A percentile compares a stretch with the other conserved stretches of the same genome.
These are phyloP conservation scores for Xylophagus ater DNA, from an alignment of 2,888 invertebrate genomes.

Conservation along the genomic window DNA sequence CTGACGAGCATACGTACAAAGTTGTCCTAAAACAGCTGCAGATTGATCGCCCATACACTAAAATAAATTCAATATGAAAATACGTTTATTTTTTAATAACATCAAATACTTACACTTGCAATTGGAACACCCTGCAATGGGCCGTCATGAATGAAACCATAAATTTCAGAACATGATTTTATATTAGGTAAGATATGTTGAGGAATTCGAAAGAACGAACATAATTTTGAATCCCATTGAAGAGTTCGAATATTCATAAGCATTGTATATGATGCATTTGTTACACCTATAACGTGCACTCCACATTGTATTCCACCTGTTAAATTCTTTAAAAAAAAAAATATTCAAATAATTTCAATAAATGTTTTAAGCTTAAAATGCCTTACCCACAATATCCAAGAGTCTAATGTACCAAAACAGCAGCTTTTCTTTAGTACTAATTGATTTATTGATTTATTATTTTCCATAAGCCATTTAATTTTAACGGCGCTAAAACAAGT, in stretches of 20 bases:
- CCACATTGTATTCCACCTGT: conserved; percentile 50
- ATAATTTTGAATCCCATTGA: conserved; percentile 79
- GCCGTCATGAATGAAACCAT: conserved; percentile 66
- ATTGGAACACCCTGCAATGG: conserved; percentile 71
- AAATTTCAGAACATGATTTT: conserved; percentile 83
- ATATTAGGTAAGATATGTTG: conserved; percentile 76
- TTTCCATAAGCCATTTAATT: conserved; percentile 84
- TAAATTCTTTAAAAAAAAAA: conserved; percentile 40
- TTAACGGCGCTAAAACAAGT: conserved; percentile 96
- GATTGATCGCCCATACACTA: conserved; percentile 93
- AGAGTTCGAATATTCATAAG: conserved; percentile 85
- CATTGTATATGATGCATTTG: conserved; percentile 93
- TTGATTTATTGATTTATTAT: conserved; percentile 60
- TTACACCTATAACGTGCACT: conserved; percentile 85
- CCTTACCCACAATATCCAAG: conserved; percentile 87
- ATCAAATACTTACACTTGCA: conserved; percentile 58
- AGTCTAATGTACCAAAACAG: conserved; percentile 82
- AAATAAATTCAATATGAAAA: conserved; percentile 20
- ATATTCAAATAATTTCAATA: background rate
- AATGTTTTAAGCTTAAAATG: background rate
- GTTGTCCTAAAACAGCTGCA: conserved; percentile 84
- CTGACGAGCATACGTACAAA: conserved; percentile 76
- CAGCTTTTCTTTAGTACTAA: conserved; percentile 60
- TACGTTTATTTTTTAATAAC: background rate
- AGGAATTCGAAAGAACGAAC: conserved; percentile 82